Evolutionary conservation across 2,113 vertebrate species (phyloP).

Genomic region (Sitta europaea): DNA sequence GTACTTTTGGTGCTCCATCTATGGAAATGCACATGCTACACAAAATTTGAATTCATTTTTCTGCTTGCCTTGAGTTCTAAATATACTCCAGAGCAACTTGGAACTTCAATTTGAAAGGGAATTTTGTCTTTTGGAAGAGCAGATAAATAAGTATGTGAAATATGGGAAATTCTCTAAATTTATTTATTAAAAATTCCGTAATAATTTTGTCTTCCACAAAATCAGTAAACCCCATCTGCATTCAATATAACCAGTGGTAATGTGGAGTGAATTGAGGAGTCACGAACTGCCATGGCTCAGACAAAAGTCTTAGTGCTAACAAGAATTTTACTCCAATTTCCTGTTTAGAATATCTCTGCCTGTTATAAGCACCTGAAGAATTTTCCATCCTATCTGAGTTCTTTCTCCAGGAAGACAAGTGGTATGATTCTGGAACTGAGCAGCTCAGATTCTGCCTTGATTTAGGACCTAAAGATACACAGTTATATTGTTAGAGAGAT

Average conservation of each 20-base stretch:
- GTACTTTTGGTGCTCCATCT: not conserved
- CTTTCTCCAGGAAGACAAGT: not conserved
- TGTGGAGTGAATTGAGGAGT: not conserved
- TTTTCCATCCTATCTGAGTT: constrained; percentile 5
- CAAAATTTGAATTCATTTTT: not conserved
- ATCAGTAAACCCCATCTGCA: not conserved
- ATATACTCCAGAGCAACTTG: not conserved
- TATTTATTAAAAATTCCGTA: not conserved
- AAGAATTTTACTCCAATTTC: not conserved
- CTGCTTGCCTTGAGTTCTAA: not conserved
- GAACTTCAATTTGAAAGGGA: not conserved
- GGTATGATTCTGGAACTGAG: not conserved
- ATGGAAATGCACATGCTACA: not conserved
- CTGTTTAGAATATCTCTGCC: not conserved
- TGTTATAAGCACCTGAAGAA: not conserved
- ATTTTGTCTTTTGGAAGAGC: not conserved
- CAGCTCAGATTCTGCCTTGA: not conserved
- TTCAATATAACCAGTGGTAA: not conserved
- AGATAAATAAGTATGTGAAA: not conserved
- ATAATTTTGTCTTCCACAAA: not conserved
- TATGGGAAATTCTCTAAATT: not conserved
- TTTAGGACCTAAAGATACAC: not conserved
- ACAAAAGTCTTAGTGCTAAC: not conserved
- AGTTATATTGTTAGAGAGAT: constrained; percentile 19
- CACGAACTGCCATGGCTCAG: not conserved